Evolutionary conservation across 2,113 vertebrate genomes (phyloP).

Genomic region (Empidonax traillii): DNA sequence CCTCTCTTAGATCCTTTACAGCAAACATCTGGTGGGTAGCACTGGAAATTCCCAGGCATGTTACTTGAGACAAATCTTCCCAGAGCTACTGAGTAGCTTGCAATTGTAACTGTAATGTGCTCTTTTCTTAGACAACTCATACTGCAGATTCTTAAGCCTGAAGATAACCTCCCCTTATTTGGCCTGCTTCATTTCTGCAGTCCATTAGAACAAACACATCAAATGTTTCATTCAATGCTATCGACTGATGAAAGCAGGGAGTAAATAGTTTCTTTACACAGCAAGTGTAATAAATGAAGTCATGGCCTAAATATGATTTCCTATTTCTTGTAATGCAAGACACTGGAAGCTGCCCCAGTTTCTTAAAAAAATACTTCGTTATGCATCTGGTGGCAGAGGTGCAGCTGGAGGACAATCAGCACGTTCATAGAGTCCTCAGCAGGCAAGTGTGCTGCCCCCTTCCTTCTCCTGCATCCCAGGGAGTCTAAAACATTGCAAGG

Average conservation of each 20-base stretch:
- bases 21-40: background rate
- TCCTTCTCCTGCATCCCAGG: background rate
- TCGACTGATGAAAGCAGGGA: background rate
- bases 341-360: background rate
- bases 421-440: background rate
- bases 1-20: background rate
- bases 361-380: background rate
- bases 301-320: background rate
- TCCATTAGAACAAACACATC: background rate
- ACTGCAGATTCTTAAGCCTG: background rate
- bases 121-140: background rate
- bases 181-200: background rate
- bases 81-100: background rate
- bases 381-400: background rate
- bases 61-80: background rate
- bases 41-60: background rate
- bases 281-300: background rate
- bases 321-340: background rate
- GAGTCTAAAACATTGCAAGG: background rate
- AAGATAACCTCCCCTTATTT: background rate
- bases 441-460: rapidly evolving
- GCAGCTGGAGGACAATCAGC: background rate
- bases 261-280: background rate
- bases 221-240: background rate
- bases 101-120: rapidly evolving